Percentiles rank a stretch among this genome's conserved stretches.
These are phyloP conservation scores for Hyles lineata DNA, from an alignment of 2,888 invertebrate genomes.

Conservation along the genomic window DNA sequence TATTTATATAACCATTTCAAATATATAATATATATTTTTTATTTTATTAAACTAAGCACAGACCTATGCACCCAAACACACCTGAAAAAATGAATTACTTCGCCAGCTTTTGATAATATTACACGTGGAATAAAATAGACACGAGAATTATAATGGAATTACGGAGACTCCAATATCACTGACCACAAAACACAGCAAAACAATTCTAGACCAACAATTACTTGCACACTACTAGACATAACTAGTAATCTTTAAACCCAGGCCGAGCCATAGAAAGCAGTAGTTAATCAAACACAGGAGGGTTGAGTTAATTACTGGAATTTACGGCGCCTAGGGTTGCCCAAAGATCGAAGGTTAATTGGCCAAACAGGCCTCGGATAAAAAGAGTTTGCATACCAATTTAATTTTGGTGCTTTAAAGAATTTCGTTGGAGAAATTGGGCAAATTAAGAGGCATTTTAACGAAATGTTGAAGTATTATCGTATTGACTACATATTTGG, in stretches of 20 bases:
- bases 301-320: conserved; percentile 58
- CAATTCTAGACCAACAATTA: no score
- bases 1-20: no score
- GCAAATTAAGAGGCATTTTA: not conserved
- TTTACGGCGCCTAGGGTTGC: conserved; percentile 44
- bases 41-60: no score
- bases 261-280: conserved; percentile 10
- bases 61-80: no score
- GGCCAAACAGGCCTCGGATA: not conserved
- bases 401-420: not conserved
- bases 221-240: not conserved
- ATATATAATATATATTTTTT: no score
- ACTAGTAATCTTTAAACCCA: conserved; percentile 4
- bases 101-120: no score
- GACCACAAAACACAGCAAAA: no score
- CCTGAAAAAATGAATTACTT: no score
- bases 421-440: not conserved
- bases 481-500: not conserved
- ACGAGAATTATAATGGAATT: no score
- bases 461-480: no score
- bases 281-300: conserved; percentile 63
- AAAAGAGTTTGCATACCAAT: not conserved
- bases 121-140: no score
- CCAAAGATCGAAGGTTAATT: conserved; percentile 25
- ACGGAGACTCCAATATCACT: no score